Evolutionary conservation across 2,888 invertebrate species (phyloP), one percentile per base, ranked within the genome.

Genomic region (Eupithecia exiguata): DNA sequence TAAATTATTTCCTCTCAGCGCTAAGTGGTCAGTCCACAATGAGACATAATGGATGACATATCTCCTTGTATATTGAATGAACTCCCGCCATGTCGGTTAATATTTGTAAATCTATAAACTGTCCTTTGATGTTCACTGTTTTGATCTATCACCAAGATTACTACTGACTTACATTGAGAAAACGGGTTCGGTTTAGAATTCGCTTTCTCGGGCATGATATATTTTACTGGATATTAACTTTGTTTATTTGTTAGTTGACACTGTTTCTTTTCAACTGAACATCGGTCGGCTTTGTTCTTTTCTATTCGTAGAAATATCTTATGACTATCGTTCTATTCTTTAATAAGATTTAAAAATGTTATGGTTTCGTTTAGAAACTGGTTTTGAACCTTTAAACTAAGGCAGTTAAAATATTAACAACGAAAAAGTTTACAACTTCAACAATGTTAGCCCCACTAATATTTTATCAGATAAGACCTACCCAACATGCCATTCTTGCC

Each of bases 1-100:
- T 91, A 93, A 92, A 91, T 91, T 87, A 92, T 92, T 92, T 92
- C 92, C 92, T 92, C 89, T 88, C 83, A 74, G 81, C 86, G 82
- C 87, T 91, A 91, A 93, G 90, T 91, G 92, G 91, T 89, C 90
- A 91, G 84, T 86, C 82, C 84, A 90, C 90, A 92, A 90, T 88
- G 86, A 89, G 85, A 87, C 84, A 87, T 89, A 92, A 92, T 91
- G 90, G 89, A 91, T 89, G 91, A 89, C 87, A 88, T 89, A 88
- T 90, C 86, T 88, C 89, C 90, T 92, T 91, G 87, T 88, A 84
- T 81, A 81, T 81, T 88, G 86, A 89, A 91, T 88, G 86, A 88
- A 89, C 82, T 81, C 83, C 82, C 79, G 83, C 86, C 80, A 84
- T 84, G 86, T 85, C 82, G 80, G 83, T 81, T 83, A 75, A 81